These are phyloP conservation scores for Pomatorhinus ruficollis DNA, from an alignment of 2,113 vertebrate genomes.

Conservation along the genomic window DNA sequence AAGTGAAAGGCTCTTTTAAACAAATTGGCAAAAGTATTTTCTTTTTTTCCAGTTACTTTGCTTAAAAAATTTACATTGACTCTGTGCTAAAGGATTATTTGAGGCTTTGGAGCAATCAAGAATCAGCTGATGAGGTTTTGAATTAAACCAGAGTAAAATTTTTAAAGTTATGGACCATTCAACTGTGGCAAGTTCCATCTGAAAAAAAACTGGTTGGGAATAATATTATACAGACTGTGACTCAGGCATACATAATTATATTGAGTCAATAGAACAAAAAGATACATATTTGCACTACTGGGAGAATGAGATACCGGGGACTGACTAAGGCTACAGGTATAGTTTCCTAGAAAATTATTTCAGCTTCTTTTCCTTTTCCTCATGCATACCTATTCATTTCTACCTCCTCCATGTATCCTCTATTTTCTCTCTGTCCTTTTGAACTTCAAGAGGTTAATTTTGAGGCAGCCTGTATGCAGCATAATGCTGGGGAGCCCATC, in stretches of 20 bases:
- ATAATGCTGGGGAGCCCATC: neutral
- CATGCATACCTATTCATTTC: neutral
- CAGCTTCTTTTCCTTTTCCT: neutral
- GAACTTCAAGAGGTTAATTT: neutral
- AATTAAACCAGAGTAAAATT: neutral
- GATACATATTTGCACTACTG: neutral
- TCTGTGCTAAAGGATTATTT: neutral
- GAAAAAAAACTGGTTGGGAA: neutral
- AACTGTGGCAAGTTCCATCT: neutral
- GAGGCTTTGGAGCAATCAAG: neutral
- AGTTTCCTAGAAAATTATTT: neutral
- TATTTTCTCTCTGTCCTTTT: neutral
- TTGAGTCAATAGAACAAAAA: neutral
- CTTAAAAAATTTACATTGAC: neutral
- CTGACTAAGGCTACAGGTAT: neutral
- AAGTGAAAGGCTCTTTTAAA: neutral
- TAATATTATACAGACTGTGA: neutral
- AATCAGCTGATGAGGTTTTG: neutral
- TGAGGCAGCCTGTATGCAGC: accelerated
- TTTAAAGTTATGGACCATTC: neutral
- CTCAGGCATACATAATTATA: neutral
- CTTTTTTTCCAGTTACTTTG: neutral
- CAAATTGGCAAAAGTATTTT: neutral
- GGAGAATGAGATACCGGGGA: neutral
- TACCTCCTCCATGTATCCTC: accelerated